Conservation (phyloP, 1,140 invertebrate genomes). For the Panulirus ornatus region DNA sequence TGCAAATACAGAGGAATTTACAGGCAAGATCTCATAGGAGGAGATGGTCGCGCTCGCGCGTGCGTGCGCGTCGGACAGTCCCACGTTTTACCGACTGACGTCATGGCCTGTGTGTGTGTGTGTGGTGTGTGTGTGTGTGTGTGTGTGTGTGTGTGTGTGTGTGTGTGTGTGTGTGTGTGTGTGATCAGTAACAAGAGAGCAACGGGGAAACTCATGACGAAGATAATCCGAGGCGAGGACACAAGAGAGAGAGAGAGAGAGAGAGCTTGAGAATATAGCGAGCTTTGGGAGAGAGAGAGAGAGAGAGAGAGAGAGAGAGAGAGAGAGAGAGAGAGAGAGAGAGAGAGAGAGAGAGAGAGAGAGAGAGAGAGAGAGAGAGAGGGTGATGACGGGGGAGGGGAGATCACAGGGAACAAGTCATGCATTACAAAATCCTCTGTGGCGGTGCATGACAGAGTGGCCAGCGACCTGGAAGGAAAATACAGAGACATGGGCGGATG, state of each 20-base stretch:
- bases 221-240: not conserved
- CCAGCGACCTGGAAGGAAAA: not conserved
- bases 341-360: not conserved
- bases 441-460: too few relatives aligned
- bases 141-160: too few relatives aligned
- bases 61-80: too few relatives aligned
- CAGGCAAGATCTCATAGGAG: too few relatives aligned
- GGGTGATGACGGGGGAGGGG: too few relatives aligned
- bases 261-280: constrained; percentile 7
- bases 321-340: not conserved
- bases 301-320: not conserved
- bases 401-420: not conserved
- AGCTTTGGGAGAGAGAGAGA: not conserved
- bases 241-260: not conserved
- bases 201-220: not conserved
- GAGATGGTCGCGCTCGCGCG: too few relatives aligned
- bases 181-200: not conserved
- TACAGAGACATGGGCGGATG: not conserved
- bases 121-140: too few relatives aligned
- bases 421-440: too few relatives aligned
- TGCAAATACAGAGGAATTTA: too few relatives aligned
- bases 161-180: too few relatives aligned
- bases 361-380: not conserved
- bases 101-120: too few relatives aligned
- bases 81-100: too few relatives aligned